Evolutionary conservation across 2,113 vertebrate genomes (phyloP), one percentile per base, ranked within the genome.

Genomic region (Hippocampus zosterae): DNA sequence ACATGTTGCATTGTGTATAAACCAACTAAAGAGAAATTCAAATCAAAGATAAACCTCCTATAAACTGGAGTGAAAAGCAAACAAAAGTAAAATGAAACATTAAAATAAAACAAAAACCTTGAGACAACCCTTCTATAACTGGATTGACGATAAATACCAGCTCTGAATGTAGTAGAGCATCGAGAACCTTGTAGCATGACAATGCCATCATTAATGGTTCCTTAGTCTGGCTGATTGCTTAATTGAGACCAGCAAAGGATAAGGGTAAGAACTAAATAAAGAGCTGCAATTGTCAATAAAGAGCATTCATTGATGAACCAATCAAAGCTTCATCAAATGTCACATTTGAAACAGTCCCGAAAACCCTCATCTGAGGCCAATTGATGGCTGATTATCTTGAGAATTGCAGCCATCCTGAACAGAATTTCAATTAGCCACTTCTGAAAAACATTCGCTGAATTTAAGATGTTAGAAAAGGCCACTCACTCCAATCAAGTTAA

Each of bases 141-240:
- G 18, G 48, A 50, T 18, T 7, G 18, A 50, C 18, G 18, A 6
- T 57, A 15, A 57, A 57, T 57, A 27, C 12, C 23, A 50, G 62
- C 71, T 69, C 19, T 65, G 65, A 63, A 59, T 78, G 68, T 77
- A 71, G 71, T 68, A 74, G 72, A 82, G 72, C 70, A 66, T 25
- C 90, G 88, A 90, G 78, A 83, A 69, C 83, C 40, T 91, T 92
- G 94, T 95, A 93, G 91, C 87, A 92, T 93, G 89, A 95, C 92
- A 95, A 95, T 93, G 82, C 88, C 91, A 93, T 95, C 91, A 93
- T 96, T 95, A 94, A 88, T 90, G 82, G 86, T 91, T 90, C 90
- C 91, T 92, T 90, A 91, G 79, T 94, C 93, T 90, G 87, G 83
- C 77, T 95, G 94, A 96, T 96, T 95, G 92, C 94, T 96, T 94